phyloP scores from a whole-genome alignment of 2,113 vertebrate genomes.

The Syngnathus scovelli region DNA sequence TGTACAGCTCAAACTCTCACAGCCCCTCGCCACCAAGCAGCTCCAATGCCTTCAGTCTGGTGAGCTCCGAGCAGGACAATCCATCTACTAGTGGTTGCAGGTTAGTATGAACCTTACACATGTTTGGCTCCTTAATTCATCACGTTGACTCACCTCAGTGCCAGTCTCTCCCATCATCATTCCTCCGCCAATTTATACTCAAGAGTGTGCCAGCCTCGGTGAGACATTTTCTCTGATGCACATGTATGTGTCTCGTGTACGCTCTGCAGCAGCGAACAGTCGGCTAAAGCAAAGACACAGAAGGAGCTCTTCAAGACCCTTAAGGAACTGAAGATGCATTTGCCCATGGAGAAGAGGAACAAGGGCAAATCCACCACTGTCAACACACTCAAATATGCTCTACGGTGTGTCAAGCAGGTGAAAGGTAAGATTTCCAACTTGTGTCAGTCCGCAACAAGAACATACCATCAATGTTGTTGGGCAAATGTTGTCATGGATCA shows the following conservation, averaged over 20 bases:
- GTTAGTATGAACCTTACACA: constrained; percentile 53
- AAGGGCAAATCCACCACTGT: constrained; percentile 85
- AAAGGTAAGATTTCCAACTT: constrained; percentile 76
- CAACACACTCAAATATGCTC: constrained; percentile 84
- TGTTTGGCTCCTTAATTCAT: background rate
- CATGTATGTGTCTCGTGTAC: constrained; percentile 38
- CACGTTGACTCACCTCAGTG: background rate
- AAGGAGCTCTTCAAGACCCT: constrained; percentile 87
- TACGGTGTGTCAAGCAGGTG: constrained; percentile 90
- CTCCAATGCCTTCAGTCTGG: constrained; percentile 80
- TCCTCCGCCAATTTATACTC: background rate
- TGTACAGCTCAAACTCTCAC: constrained; percentile 74
- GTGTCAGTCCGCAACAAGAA: background rate
- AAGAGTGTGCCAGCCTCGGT: constrained; percentile 5
- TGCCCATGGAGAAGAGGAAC: constrained; percentile 83
- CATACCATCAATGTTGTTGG: background rate
- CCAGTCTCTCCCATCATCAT: background rate
- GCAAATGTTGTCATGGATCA: background rate
- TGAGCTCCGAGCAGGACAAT: constrained; percentile 82
- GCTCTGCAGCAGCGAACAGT: constrained; percentile 81
- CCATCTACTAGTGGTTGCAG: constrained; percentile 86
- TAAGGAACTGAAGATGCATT: constrained; percentile 83
- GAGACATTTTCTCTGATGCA: constrained; percentile 39
- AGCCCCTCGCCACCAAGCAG: constrained; percentile 74
- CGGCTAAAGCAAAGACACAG: constrained; percentile 85